A percentile compares a stretch with the other conserved stretches of the same genome.
Conservation (phyloP, 1,140 invertebrate genomes). For the Choristoneura fumiferana region DNA sequence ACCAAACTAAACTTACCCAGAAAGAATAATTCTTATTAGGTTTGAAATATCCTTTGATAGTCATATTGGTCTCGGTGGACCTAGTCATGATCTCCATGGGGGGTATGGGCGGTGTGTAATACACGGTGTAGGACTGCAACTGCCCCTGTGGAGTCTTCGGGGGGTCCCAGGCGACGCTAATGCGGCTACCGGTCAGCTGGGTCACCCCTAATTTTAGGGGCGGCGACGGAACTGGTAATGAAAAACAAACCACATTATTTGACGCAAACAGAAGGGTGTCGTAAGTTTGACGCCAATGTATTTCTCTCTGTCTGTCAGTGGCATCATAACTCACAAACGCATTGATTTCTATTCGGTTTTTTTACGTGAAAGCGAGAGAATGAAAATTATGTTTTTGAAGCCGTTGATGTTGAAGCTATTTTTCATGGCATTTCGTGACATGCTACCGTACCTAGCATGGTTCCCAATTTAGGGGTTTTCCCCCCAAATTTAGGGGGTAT, state of each 20-base stretch:
- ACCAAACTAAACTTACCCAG: constrained; percentile 79
- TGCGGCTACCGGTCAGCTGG: constrained; percentile 81
- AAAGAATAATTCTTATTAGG: constrained; percentile 84
- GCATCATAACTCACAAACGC: no score
- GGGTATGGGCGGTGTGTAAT: constrained; percentile 79
- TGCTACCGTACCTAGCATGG: no score
- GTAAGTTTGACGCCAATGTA: no score
- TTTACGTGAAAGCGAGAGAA: no score
- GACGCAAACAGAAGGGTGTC: no score
- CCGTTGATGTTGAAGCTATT: no score
- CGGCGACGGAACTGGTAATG: constrained; percentile 79
- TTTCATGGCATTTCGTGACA: no score
- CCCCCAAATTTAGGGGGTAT: no score
- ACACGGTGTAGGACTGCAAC: constrained; percentile 83
- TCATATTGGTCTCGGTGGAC: constrained; percentile 70
- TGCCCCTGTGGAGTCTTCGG: constrained; percentile 82
- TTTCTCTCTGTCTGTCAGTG: no score
- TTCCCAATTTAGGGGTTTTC: no score
- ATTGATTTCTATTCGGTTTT: no score
- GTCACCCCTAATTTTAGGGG: constrained; percentile 82
- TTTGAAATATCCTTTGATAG: constrained; percentile 80
- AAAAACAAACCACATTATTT: constrained; percentile 25
- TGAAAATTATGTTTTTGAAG: no score
- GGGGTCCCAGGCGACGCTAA: constrained; percentile 84
- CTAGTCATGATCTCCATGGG: constrained; percentile 45